Conservation (phyloP, 2,113 vertebrate genomes). For the Toxotes jaculatrix region DNA sequence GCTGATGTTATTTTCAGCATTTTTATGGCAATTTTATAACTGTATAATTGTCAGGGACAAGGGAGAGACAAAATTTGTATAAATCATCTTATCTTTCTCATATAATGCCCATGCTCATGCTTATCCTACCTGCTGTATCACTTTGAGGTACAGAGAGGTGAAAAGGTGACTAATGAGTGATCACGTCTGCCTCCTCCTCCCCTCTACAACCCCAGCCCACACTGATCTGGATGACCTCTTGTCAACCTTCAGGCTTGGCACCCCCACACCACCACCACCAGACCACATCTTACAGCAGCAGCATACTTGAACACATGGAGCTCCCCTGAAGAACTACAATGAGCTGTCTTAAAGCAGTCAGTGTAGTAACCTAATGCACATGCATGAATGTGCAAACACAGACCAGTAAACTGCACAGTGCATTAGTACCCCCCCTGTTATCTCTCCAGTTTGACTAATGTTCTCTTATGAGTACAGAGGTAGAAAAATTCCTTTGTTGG, state of each 20-base stretch:
- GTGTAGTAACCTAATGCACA: not conserved
- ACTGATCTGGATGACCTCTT: conserved; percentile 66
- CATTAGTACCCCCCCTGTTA: conserved; percentile 44
- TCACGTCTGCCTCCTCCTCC: conserved; percentile 61
- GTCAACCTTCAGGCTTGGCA: conserved; percentile 54
- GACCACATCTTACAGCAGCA: conserved; percentile 40
- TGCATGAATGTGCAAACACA: conserved; percentile 24
- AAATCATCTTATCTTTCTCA: not conserved
- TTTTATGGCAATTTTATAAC: not conserved
- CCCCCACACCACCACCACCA: conserved; percentile 6
- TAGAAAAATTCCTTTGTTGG: conserved; percentile 81
- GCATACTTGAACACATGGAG: conserved; percentile 26
- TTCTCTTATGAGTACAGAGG: conserved; percentile 76
- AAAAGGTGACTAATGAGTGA: conserved; percentile 78
- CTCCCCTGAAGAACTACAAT: not conserved
- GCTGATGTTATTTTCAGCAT: not conserved
- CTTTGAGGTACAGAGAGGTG: conserved; percentile 63
- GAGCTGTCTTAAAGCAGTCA: not conserved
- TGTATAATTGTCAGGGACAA: not conserved
- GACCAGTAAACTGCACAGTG: conserved; percentile 32
- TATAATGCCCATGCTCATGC: not conserved
- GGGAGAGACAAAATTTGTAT: not conserved
- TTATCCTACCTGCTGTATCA: conserved; percentile 58
- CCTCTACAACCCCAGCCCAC: conserved; percentile 31
- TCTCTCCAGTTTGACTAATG: conserved; percentile 71